Base-by-base conservation (phyloP, 2,888 invertebrate species). In the Lycophotia porphyrea region DNA sequence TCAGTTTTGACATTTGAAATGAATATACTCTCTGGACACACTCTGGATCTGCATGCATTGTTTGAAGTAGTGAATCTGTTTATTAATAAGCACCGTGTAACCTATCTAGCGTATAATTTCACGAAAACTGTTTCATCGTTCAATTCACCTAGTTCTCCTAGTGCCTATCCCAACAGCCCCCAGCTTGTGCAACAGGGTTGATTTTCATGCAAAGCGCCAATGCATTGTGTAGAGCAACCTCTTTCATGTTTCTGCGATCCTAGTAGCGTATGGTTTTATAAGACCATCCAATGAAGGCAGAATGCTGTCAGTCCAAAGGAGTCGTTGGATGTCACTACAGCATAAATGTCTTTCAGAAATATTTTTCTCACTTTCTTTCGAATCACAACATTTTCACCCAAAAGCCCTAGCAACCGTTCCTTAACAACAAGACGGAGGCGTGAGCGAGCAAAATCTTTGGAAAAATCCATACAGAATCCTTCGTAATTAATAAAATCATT, bases 231-330 rank as follows among this genome's bases (percentile, higher is more conserved):
- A 52, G 15, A 61, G 44, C 60, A n/a, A 65, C 47, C 49, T 68
- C 61, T n/a, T 83, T n/a, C 27, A n/a, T n/a, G 21, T 39, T 68
- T 60, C 68, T 80, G 82, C n/a, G 61, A 0, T 55, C 84, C 80
- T 80, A 15, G 73, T 77, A 76, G 0, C 27, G 15, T 5, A 61
- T 67, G 60, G 74, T 36, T 49, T 44, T 24, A 7, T 15, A 64
- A 55, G 36, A 39, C 58, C 39, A 60, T 72, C 24, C 58, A 70
- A 27, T 49, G 60, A n/a, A 44, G 24, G 27, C 39, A 34, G 24
- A n/a, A n/a, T n/a, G n/a, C n/a, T n/a, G n/a, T n/a, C n/a, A n/a
- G n/a, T n/a, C n/a, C 15, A 36, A 8, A 36, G 4, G 3, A 52
- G 18, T 34, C 3, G 18, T 71, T 47, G 21, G 31, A 31, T 31